Evolutionary conservation across 2,888 invertebrate species (phyloP), one percentile per base, ranked within the genome.

Genomic region (Autographa gamma): DNA sequence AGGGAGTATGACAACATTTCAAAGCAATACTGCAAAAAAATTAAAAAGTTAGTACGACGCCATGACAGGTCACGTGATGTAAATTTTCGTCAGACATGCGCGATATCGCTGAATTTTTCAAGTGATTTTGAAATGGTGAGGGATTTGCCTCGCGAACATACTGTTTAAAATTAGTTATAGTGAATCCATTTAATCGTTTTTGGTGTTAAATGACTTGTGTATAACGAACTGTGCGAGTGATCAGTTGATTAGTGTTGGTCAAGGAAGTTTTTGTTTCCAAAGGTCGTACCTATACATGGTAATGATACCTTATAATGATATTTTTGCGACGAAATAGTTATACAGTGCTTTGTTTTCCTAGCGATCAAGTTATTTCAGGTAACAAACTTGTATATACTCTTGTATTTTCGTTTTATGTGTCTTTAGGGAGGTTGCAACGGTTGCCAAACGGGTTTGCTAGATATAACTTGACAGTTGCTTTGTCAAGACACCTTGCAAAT

Each of bases 1-100:
- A 52, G 74, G 69, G 62, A 64, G 66, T 71, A 63, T 71, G 74
- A 71, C 67, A 73, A 76, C 48, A 72, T 74, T 74, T 63, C 69
- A 48, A 31, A 74, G 77, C 75, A 73, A 69, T 71, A 66, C 72
- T 77, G 80, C 77, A 68, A 80, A 72, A 82, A 14, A 69, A 75
- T 76, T 70, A 82, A 81, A 82, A 82, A 83, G 77, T 82, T 74
- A 69, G 75, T 76, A n/a, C 70, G 93, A 95, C 95, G 95, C 95
- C 95, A 95, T 95, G 95, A 95, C 95, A 95, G 95, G 92, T 95
- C 95, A 95, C 95, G 95, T 95, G 95, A 95, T 93, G 94, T 95
- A 95, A 95, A 95, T 95, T 95, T 95, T 92, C 90, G 92, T 93
- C 88, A 91, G 94, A 92, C 95, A 95, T 95, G 95, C 95, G 95